Conservation (phyloP, 2,113 vertebrate species). For the Passerina amoena region DNA sequence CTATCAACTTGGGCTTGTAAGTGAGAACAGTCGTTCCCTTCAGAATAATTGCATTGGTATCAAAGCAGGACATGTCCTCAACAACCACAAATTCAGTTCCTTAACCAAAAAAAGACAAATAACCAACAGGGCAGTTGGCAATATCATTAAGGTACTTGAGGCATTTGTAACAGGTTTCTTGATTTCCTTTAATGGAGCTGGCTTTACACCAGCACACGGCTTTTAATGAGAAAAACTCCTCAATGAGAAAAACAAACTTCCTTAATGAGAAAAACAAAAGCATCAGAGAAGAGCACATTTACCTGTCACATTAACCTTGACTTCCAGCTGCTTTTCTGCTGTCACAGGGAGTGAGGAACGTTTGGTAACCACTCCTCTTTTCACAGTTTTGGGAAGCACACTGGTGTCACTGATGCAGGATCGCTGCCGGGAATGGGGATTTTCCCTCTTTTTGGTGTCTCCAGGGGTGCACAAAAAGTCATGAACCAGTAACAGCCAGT, state of each 20-base stretch:
- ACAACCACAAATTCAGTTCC: conserved; percentile 98
- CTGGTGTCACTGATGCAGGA: conserved; percentile 65
- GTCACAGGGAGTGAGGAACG: conserved; percentile 86
- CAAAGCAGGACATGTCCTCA: conserved; percentile 89
- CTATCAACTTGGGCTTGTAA: conserved; percentile 91
- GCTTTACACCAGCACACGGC: neutral
- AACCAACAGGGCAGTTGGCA: neutral
- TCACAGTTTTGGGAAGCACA: conserved; percentile 89
- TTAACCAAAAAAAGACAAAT: conserved; percentile 20
- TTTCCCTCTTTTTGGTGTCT: conserved; percentile 69
- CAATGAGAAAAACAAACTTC: too few relatives aligned
- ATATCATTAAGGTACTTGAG: neutral
- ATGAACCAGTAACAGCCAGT: conserved; percentile 90
- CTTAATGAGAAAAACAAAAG: neutral
- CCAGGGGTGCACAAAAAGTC: conserved; percentile 85
- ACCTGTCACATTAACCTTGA: conserved; percentile 97
- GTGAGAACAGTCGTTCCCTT: conserved; percentile 98
- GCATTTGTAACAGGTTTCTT: neutral
- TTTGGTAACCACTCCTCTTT: conserved; percentile 94
- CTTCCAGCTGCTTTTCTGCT: conserved; percentile 86
- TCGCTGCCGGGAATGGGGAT: conserved; percentile 30
- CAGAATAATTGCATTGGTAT: conserved; percentile 92
- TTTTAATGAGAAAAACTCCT: neutral
- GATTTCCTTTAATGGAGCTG: neutral
- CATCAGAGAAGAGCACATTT: neutral